A percentile compares a stretch with the other conserved stretches of the same genome.
phyloP scores from a whole-genome alignment of 2,888 invertebrate genomes.

The Tillus elongatus region DNA sequence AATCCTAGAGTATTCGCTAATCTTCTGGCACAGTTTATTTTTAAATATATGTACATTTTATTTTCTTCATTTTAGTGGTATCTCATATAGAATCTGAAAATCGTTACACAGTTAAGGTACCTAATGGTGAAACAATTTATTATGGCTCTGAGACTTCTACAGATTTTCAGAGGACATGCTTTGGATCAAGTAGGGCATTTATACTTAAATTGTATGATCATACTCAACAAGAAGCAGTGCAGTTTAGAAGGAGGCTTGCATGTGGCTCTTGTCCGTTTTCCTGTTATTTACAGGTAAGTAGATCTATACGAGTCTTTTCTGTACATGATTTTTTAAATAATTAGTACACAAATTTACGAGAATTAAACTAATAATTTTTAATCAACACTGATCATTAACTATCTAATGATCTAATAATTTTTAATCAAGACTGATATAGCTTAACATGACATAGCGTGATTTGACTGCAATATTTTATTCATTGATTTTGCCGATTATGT shows the following conservation, averaged over 20 bases:
- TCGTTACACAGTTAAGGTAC: conserved; percentile 62
- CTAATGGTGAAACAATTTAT: conserved; percentile 65
- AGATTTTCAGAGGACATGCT: conserved; percentile 54
- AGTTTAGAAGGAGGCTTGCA: conserved; percentile 60
- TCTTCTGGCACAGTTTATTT: too few species aligned
- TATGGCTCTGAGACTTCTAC: conserved; percentile 61
- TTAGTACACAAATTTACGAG: too few species aligned
- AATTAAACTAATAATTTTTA: too few species aligned
- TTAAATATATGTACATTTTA: not conserved
- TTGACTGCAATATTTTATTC: too few species aligned
- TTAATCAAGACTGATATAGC: too few species aligned
- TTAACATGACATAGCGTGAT: too few species aligned
- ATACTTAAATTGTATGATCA: conserved; percentile 73
- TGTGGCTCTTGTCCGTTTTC: conserved; percentile 61
- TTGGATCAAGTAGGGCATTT: conserved; percentile 66
- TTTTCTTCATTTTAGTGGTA: conserved; percentile 37
- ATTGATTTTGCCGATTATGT: too few species aligned
- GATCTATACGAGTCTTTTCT: too few species aligned
- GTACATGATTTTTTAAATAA: too few species aligned
- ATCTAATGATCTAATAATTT: too few species aligned
- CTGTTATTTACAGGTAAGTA: conserved; percentile 58
- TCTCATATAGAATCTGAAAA: conserved; percentile 59
- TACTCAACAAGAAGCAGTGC: conserved; percentile 73
- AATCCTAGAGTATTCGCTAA: too few species aligned
- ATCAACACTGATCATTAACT: too few species aligned